Evolutionary conservation across 2,797 vertebrate genomes (phyloP).

Genomic region (Acipenser ruthenus): DNA sequence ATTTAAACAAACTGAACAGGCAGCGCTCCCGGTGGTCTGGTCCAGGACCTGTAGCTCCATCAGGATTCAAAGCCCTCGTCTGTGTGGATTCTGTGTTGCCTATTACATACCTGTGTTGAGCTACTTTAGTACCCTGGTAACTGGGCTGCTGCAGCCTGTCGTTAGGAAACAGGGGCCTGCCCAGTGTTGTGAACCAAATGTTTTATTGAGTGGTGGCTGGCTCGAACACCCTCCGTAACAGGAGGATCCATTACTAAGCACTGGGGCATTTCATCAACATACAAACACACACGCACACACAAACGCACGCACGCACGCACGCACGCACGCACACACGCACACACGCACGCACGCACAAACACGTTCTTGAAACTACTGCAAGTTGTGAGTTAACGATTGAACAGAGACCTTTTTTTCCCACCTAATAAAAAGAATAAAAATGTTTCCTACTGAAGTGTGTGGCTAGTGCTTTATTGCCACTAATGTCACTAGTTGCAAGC

Average conservation of each 20-base stretch:
- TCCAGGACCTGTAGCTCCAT: background rate
- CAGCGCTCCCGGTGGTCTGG: slow-evolving; percentile 6
- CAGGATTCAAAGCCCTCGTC: slow-evolving; percentile 4
- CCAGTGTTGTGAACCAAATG: background rate
- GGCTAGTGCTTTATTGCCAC: background rate
- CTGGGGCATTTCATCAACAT: background rate
- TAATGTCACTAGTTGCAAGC: background rate
- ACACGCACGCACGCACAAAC: no score
- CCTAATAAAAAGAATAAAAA: background rate
- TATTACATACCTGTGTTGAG: background rate
- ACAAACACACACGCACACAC: no score
- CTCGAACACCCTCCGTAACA: background rate
- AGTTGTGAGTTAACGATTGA: no score
- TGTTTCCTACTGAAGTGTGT: background rate
- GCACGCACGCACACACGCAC: no score
- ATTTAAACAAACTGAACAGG: background rate
- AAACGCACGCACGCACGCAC: no score
- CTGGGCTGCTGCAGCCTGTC: background rate
- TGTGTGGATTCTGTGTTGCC: slow-evolving; percentile 9
- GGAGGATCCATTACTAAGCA: background rate
- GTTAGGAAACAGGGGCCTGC: background rate
- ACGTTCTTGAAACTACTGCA: no score
- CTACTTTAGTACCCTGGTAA: no score
- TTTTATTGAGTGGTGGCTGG: background rate
- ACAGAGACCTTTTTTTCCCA: background rate